Conservation (phyloP, 2,113 vertebrate genomes). For the Leptodactylus fuscus region DNA sequence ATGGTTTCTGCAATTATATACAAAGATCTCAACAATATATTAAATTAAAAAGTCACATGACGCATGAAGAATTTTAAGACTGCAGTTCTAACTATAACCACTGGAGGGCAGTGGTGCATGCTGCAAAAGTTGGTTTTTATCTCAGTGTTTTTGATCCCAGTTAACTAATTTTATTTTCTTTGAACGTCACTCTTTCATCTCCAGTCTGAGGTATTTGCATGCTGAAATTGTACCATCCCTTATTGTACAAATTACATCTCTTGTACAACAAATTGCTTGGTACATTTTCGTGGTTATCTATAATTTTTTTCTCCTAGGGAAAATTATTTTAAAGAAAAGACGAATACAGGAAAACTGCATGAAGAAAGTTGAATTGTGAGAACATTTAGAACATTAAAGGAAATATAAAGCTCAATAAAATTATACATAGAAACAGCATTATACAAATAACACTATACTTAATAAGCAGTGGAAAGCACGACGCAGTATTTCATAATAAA, state of each 20-base stretch:
- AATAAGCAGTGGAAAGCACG: background rate
- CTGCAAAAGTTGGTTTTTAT: slow-evolving; percentile 46
- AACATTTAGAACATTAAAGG: background rate
- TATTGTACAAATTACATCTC: slow-evolving; percentile 59
- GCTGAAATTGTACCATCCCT: slow-evolving; percentile 53
- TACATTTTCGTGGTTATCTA: slow-evolving; percentile 54
- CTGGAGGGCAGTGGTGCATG: slow-evolving; percentile 79
- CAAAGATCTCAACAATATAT: background rate
- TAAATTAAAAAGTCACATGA: background rate
- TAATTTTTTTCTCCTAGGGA: slow-evolving; percentile 52
- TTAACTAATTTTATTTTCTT: slow-evolving; percentile 65
- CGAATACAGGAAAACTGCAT: background rate
- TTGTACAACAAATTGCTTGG: slow-evolving; percentile 57
- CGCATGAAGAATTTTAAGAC: background rate
- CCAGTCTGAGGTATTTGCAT: slow-evolving; percentile 62
- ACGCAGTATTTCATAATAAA: too few species aligned
- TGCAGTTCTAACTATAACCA: slow-evolving; percentile 63
- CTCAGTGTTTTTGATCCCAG: slow-evolving; percentile 44
- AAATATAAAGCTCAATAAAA: slow-evolving; percentile 1
- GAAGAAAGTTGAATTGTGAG: background rate
- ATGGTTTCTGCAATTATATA: background rate
- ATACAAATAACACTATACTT: background rate
- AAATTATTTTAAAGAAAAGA: slow-evolving; percentile 48
- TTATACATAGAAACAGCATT: background rate
- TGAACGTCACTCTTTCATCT: slow-evolving; percentile 71